phyloP scores from a whole-genome alignment of 2,888 invertebrate genomes.

The Phyto melanocephala region DNA sequence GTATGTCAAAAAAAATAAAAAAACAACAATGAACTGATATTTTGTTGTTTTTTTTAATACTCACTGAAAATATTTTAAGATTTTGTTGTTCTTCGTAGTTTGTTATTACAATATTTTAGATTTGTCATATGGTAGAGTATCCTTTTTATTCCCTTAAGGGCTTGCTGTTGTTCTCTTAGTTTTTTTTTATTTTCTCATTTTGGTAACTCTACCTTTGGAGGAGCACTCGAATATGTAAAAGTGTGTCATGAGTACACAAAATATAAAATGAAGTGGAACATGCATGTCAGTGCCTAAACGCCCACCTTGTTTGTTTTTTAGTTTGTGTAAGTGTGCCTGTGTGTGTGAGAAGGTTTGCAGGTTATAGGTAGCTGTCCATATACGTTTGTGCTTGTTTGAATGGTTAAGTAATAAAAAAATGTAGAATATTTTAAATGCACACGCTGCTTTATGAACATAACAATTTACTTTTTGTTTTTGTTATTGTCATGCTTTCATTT shows the following conservation, averaged over 20 bases:
- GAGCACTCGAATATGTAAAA: neutral
- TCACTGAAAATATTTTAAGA: neutral
- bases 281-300: neutral
- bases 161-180: neutral
- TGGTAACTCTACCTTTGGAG: neutral
- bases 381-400: neutral
- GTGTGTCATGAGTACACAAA: neutral
- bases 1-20: too few species aligned
- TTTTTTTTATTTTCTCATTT: neutral
- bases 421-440: neutral
- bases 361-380: neutral
- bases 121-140: neutral
- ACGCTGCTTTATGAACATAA: constrained; percentile 26
- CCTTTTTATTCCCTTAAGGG: neutral
- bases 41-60: neutral
- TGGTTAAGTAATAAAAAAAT: neutral
- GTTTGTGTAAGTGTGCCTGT: neutral
- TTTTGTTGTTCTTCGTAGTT: neutral
- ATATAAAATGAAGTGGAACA: neutral
- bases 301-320: neutral
- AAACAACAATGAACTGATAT: neutral
- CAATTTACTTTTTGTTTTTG: neutral
- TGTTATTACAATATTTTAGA: neutral
- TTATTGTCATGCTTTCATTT: neutral
- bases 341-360: neutral